Evolutionary conservation across 2,888 invertebrate genomes (phyloP).

Genomic region (Caenorhabditis sp.): DNA sequence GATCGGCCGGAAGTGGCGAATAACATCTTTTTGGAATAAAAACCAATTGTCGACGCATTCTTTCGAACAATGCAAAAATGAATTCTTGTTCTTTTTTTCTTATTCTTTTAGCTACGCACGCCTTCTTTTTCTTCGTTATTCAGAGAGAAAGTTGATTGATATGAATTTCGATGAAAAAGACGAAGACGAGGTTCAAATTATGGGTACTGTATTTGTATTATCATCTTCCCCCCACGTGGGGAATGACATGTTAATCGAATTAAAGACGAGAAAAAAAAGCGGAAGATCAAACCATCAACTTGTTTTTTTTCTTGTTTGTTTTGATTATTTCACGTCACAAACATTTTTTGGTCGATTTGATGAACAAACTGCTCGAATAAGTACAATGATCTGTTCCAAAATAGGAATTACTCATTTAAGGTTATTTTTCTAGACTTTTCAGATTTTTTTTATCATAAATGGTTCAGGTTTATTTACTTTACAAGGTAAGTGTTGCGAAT

Average conservation of each 20-base stretch:
- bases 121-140: background rate
- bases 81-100: background rate
- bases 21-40: background rate
- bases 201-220: background rate
- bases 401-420: no score
- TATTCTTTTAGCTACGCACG: background rate
- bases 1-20: slow-evolving; percentile 34
- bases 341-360: no score
- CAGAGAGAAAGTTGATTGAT: background rate
- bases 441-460: no score
- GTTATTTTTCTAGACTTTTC: no score
- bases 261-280: background rate
- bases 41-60: background rate
- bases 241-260: background rate
- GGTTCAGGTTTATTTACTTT: no score
- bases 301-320: background rate
- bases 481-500: background rate
- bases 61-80: background rate
- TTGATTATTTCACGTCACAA: background rate
- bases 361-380: no score
- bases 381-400: no score
- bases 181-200: background rate
- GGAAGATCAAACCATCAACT: background rate
- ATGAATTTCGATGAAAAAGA: slow-evolving; percentile 1
- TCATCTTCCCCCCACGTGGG: background rate